Conservation (phyloP, 2,888 invertebrate genomes). For the Clepsis dumicolana region DNA sequence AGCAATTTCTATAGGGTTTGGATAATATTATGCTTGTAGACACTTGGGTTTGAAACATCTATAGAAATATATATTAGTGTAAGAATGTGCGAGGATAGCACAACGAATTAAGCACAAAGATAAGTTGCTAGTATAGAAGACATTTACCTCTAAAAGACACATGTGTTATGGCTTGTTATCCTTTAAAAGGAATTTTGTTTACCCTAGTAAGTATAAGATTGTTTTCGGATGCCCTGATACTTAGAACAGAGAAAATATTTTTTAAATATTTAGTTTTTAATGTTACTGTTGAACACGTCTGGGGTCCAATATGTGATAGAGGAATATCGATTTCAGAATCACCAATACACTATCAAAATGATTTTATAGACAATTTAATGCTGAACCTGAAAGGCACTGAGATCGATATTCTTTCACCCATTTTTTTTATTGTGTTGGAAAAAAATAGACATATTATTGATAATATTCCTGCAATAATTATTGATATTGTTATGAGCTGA, state of each 20-base stretch:
- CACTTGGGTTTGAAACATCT: constrained; percentile 57
- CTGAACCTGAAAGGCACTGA: constrained; percentile 8
- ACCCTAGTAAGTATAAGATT: constrained; percentile 72
- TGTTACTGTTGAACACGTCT: constrained; percentile 75
- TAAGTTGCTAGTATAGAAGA: constrained; percentile 72
- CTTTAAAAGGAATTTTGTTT: constrained; percentile 80
- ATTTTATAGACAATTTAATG: constrained; percentile 43
- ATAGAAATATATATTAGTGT: constrained; percentile 52
- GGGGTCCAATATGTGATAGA: constrained; percentile 78
- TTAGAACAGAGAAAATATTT: constrained; percentile 76
- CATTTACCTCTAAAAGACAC: constrained; percentile 78
- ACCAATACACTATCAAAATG: constrained; percentile 49
- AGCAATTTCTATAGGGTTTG: neutral
- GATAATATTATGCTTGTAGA: neutral
- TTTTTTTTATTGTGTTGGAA: constrained; percentile 41
- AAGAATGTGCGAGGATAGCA: constrained; percentile 63
- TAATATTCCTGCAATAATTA: constrained; percentile 43
- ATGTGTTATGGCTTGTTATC: constrained; percentile 82
- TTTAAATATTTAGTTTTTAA: constrained; percentile 76
- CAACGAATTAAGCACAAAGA: constrained; percentile 74
- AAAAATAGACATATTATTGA: constrained; percentile 40
- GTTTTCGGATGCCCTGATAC: constrained; percentile 65
- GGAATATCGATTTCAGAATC: constrained; percentile 62
- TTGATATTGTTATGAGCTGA: constrained; percentile 35
- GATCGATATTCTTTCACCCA: constrained; percentile 32